A percentile compares a stretch with the other conserved stretches of the same genome.
Evolutionary conservation across 2,888 invertebrate genomes (phyloP).

Genomic region (Hipparchia semele): DNA sequence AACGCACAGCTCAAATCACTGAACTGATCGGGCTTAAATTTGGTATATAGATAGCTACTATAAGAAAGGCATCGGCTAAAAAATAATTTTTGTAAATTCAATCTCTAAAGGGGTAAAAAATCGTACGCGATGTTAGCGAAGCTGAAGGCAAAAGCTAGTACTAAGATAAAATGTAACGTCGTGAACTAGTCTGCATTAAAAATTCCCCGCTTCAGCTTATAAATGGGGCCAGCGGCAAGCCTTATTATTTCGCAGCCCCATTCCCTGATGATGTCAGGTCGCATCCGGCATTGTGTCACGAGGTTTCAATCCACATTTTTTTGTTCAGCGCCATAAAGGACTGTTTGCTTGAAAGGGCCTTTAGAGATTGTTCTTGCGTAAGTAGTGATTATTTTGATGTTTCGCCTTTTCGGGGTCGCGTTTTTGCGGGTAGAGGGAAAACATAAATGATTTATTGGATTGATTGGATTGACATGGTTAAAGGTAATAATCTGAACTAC

Average conservation of each 20-base stretch:
- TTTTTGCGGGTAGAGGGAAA: not conserved
- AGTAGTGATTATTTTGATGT: slow-evolving; percentile 37
- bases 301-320: slow-evolving; percentile 75
- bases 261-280: slow-evolving; percentile 82
- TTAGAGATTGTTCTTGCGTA: slow-evolving; percentile 40
- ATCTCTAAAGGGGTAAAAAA: too few species aligned
- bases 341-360: slow-evolving; percentile 48
- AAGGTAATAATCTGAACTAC: not conserved
- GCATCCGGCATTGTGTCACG: slow-evolving; percentile 77
- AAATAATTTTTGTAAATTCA: too few species aligned
- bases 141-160: too few species aligned
- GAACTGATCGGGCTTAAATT: too few species aligned
- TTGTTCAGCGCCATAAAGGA: slow-evolving; percentile 56
- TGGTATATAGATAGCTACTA: too few species aligned
- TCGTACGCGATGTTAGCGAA: too few species aligned
- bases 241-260: slow-evolving; percentile 82
- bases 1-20: too few species aligned
- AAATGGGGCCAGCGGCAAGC: slow-evolving; percentile 52
- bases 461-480: not conserved
- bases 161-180: too few species aligned
- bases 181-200: not conserved
- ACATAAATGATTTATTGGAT: not conserved
- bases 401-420: slow-evolving; percentile 19
- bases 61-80: too few species aligned
- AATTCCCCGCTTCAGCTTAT: slow-evolving; percentile 40